Base-by-base conservation (phyloP, 2,888 invertebrate species). In the Stratiomys singularior region DNA sequence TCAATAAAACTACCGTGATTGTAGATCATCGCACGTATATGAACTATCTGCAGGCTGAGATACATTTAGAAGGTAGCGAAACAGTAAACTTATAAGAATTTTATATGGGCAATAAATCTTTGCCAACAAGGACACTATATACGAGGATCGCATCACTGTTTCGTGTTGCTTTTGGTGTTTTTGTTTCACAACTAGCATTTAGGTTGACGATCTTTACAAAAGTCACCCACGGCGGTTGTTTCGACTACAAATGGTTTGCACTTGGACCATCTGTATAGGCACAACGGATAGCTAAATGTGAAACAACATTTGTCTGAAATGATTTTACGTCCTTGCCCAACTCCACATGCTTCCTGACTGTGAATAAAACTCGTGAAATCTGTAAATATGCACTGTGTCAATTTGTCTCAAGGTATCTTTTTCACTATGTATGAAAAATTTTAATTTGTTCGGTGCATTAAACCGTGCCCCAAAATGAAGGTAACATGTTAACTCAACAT, bases 191-290 rank as follows among this genome's bases (percentile, higher is more conserved):
- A 18, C 7, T 9, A n/a, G 46, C 4, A 23, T 15, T 37, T 15
- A 52, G 28, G 27, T n/a, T 30, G 52, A 72, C 52, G 52, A 18
- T 52, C 28, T 7, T 0, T 56, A 76, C 74, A 76, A 78, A 76
- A 76, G 76, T 69, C 78, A 76, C 76, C 78, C 69, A 78, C 76
- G 58, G 78, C 47, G 78, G 47, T 46, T 67, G 72, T 76, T 74
- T 66, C 76, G 56, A 37, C 74, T 67, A 76, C 44, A 76, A 58
- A 76, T 67, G 64, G 74, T 76, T 28, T 52, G 52, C 52, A 52
- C 30, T 1, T 18, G 18, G 5, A 27, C 28, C 52, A 52, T 28
- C 66, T 30, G 37, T 66, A 66, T 37, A n/a, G n/a, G 28, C 15
- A 30, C 25, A 18, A 37, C 3, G 37, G 37, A 37, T 13, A 56